Evolutionary conservation across 2,113 vertebrate species (phyloP), one percentile per base, ranked within the genome.

Genomic region (Brachypteracias leptosomus): DNA sequence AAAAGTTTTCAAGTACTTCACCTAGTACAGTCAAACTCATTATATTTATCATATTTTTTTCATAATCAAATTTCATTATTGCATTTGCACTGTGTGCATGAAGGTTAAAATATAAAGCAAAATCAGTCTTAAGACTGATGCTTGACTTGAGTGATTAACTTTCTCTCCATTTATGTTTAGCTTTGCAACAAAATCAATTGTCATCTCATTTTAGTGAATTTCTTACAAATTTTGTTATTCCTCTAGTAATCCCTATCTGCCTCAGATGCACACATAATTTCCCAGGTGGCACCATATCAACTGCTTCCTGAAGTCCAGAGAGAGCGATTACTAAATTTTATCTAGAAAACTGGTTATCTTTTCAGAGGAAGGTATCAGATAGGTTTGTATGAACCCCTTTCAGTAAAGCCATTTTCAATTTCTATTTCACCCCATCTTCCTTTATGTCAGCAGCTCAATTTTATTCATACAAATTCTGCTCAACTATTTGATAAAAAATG

Each of bases 391-490:
- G 49, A 96, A 87, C 22, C 21, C 9, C n/a, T 87, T 81, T 89
- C 91, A 85, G 70, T 81, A 91, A 93, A 94, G 57, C 13, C 15
- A 78, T 89, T 95, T 91, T 95, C 80, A 70, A 54, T 92, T 96
- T 91, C 55, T 49, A 59, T 91, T 88, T 88, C 76, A 77, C 70
- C 46, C 76, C 58, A 83, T 83, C 63, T 83, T 89, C 29, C 66
- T 46, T 88, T 91, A 74, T 81, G 65, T 78, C 59, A 89, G 87
- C 38, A 96, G 86, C 47, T 71, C 73, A 47, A 7, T 80, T 88
- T 87, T 95, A 88, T 81, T 85, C 31, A 59, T 63, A 89, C 61
- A 89, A 87, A 84, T 51, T 86, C 55, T 87, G 17, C 31, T 93
- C 17, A 58, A 46, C 29, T 67, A 51, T 85, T 70, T 75, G 61